Base-by-base conservation (phyloP, 2,888 invertebrate species). In the Chesias legatella region DNA sequence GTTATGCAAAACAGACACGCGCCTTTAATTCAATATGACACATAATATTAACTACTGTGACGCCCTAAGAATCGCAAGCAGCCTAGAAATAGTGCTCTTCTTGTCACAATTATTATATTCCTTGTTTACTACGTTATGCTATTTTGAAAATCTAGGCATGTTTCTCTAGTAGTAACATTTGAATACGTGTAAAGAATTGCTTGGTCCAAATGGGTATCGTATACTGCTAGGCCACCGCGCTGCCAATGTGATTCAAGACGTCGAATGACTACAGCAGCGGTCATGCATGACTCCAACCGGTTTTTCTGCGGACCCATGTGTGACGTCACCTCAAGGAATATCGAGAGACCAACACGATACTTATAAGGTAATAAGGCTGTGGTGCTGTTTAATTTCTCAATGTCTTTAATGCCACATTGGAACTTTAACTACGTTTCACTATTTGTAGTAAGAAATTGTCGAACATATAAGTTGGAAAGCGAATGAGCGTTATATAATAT, bases 251-350 rank as follows among this genome's bases (percentile, higher is more conserved):
- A 83, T 73, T 80, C 79, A 79, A 73, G 71, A 72, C 60, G 63
- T 67, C 67, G 65, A 73, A 79, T 82, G 79, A 79, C 73, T 58
- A 56, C 67, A 64, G 73, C 74, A 64, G 73, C 74, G 76, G 78
- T 80, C 75, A 69, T 66, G 72, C 74, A 70, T 78, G 70, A 77
- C 63, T 66, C 65, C 55, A 62, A 83, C 85, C 80, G 84, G 85
- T 85, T 85, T 78, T 77, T 71, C 73, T 77, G 75, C 76, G 55
- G 59, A 58, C 56, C 48, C 52, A 43, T 43, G 49, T 20, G 38
- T 83, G 83, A 83, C 82, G 83, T 83, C 81, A 83, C 48, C 51
- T 42, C 54, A 51, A 62, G 59, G 59, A 63, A 63, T 45, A 45
- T 61, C 51, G 60, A 62, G 53, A 61, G 53, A 65, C 50, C 57